A percentile compares a stretch with the other conserved stretches of the same genome.
Conservation (phyloP, 2,888 invertebrate species). For the Macrosiphum euphorbiae region DNA sequence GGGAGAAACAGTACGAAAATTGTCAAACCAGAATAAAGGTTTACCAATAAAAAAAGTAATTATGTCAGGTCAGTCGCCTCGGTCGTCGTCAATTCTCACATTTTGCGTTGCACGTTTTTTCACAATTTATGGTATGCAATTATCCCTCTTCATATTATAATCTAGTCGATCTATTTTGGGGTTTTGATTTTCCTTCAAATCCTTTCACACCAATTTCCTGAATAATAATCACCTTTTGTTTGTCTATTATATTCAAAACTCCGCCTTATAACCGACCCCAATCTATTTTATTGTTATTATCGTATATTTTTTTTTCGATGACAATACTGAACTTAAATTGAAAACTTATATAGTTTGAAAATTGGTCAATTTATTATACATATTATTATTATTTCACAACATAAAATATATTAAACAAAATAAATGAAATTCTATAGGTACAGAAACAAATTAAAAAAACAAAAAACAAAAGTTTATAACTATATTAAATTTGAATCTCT, state of each 20-base stretch:
- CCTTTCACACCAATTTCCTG: neutral
- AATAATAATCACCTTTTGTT: neutral
- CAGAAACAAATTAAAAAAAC: neutral
- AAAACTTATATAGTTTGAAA: neutral
- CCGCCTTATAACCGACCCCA: neutral
- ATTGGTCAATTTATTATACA: neutral
- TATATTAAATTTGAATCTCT: neutral
- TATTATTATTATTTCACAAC: neutral
- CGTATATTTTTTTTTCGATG: neutral
- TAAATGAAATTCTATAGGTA: neutral
- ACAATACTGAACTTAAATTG: neutral
- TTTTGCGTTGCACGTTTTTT: neutral
- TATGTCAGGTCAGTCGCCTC: neutral
- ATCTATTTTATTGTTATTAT: neutral
- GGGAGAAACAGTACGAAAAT: neutral
- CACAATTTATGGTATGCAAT: neutral
- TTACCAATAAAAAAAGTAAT: constrained; percentile 29
- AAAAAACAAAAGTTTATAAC: neutral
- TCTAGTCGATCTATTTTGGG: constrained; percentile 1
- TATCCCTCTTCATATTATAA: neutral
- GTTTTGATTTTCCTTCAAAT: neutral
- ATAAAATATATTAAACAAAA: neutral
- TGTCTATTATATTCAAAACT: neutral
- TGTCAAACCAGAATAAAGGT: constrained; percentile 18
- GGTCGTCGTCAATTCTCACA: neutral